Evolutionary conservation across 2,888 invertebrate genomes (phyloP).

Genomic region (Danaus chrysippus): DNA sequence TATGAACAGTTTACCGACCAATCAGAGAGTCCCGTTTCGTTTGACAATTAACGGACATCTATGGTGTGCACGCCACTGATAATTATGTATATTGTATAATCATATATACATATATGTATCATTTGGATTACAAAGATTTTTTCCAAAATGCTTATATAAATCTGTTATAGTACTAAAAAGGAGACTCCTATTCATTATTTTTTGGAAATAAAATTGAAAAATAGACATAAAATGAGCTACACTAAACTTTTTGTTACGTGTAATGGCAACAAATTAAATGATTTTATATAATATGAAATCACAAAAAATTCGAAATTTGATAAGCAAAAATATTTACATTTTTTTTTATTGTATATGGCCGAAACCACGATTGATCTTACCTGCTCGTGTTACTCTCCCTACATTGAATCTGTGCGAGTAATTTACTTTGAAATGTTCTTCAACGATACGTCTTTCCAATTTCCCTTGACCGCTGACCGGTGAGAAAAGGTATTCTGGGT

Average conservation of each 20-base stretch:
- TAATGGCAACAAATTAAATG: no score
- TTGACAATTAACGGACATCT: no score
- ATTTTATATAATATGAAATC: no score
- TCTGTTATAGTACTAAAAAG: not conserved
- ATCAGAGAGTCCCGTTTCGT: no score
- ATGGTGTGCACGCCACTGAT: no score
- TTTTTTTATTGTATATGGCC: not conserved
- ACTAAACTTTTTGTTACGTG: no score
- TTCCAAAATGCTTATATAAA: not conserved
- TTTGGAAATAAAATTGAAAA: not conserved
- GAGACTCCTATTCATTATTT: not conserved
- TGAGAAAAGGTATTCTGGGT: slow-evolving; percentile 95
- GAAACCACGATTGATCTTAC: slow-evolving; percentile 65
- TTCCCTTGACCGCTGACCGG: slow-evolving; percentile 93
- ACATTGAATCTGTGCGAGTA: slow-evolving; percentile 92
- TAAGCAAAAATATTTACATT: no score
- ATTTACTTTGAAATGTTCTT: slow-evolving; percentile 91
- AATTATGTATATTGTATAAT: no score
- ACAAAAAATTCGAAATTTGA: no score
- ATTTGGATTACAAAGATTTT: not conserved
- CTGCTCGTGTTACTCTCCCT: slow-evolving; percentile 92
- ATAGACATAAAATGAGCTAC: no score
- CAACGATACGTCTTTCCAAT: slow-evolving; percentile 88
- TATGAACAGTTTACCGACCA: no score
- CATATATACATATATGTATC: no score